phyloP scores from a whole-genome alignment of 2,113 vertebrate species.

The Oryzias javanicus region DNA sequence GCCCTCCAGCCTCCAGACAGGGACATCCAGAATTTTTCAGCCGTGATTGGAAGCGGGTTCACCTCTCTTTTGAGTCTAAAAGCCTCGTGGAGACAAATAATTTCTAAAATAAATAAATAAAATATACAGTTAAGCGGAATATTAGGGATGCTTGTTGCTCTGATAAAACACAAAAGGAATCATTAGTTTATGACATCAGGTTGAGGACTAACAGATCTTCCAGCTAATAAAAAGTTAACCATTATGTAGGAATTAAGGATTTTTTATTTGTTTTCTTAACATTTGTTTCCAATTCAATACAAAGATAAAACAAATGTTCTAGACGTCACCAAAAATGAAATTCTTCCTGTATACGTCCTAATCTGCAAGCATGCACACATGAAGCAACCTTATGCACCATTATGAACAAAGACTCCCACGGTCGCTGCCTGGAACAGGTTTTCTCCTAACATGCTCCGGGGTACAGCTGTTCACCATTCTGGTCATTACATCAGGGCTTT shows the following conservation, averaged over 20 bases:
- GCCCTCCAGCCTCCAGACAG: slow-evolving; percentile 52
- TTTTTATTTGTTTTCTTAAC: too few relatives aligned
- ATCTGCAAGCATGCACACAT: not conserved
- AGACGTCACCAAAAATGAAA: too few relatives aligned
- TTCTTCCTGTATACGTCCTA: too few relatives aligned
- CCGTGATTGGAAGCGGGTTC: slow-evolving; percentile 46
- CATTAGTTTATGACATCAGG: too few relatives aligned
- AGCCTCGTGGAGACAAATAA: slow-evolving; percentile 60
- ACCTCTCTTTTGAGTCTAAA: slow-evolving; percentile 48
- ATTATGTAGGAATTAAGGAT: too few relatives aligned
- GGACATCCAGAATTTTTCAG: slow-evolving; percentile 47
- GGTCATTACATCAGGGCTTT: not conserved
- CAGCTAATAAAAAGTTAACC: too few relatives aligned
- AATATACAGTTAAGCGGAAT: slow-evolving; percentile 56
- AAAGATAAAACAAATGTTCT: too few relatives aligned
- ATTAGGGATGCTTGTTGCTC: slow-evolving; percentile 39
- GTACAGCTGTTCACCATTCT: not conserved
- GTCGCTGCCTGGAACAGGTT: slow-evolving; percentile 3
- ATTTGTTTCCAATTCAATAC: too few relatives aligned
- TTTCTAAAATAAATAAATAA: slow-evolving; percentile 52
- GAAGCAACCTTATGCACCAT: not conserved
- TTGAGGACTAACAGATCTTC: too few relatives aligned
- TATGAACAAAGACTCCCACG: slow-evolving; percentile 3
- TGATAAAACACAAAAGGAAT: slow-evolving; percentile 36
- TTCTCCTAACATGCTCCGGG: slow-evolving; percentile 6